Conservation (phyloP, 2,888 invertebrate species). For the Oxycera nigricornis region DNA sequence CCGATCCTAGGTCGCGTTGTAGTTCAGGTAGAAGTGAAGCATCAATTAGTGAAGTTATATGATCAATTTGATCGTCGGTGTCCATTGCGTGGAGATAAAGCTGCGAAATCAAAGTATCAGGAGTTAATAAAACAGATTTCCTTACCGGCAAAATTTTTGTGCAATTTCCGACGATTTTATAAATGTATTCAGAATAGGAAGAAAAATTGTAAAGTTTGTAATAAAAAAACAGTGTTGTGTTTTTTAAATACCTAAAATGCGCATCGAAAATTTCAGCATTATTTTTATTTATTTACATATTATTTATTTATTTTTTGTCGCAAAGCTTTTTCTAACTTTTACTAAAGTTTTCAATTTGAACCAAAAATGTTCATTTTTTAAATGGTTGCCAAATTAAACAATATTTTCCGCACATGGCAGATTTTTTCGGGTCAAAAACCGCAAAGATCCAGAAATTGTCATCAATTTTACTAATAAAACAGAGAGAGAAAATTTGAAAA, state of each 20-base stretch:
- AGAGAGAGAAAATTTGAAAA: too few relatives aligned
- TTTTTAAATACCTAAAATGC: neutral
- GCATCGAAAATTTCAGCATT: neutral
- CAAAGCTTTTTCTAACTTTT: too few relatives aligned
- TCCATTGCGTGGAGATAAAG: neutral
- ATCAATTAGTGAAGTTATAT: slow-evolving; percentile 45
- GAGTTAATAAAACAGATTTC: neutral
- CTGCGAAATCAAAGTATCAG: neutral
- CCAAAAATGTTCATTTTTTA: too few relatives aligned
- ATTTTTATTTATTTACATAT: too few relatives aligned
- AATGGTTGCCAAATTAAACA: neutral
- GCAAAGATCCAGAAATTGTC: too few relatives aligned
- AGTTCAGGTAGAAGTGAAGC: slow-evolving; percentile 54
- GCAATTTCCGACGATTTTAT: too few relatives aligned
- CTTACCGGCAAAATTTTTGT: too few relatives aligned
- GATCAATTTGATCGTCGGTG: slow-evolving; percentile 4
- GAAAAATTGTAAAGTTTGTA: neutral
- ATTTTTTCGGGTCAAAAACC: too few relatives aligned
- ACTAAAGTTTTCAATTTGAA: too few relatives aligned
- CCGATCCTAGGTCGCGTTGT: slow-evolving; percentile 53
- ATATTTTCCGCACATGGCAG: neutral
- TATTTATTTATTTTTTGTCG: too few relatives aligned
- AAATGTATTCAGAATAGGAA: too few relatives aligned
- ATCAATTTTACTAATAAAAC: too few relatives aligned
- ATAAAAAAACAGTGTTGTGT: neutral